Evolutionary conservation across 2,888 invertebrate genomes (phyloP), one percentile per base, ranked within the genome.

Genomic region (Pollenia amentaria): DNA sequence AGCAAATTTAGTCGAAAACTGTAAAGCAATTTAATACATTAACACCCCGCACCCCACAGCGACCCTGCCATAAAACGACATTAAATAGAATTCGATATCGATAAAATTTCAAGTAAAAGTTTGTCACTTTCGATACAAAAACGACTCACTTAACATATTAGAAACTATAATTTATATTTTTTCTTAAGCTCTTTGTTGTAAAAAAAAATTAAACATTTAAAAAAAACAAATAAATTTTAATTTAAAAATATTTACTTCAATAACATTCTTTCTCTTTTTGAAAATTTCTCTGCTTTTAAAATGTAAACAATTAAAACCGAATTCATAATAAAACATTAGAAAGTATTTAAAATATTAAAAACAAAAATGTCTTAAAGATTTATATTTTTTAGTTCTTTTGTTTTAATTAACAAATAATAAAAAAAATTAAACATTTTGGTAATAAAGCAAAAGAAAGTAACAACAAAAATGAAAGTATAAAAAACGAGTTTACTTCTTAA

Each of bases 381-480:
- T 38, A 57, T 38, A 8, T 57, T 57, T 57, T 8, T 38, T 21
- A 21, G 21, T 14, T 21, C 21, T 55, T 55, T 55, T 55, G 11
- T 55, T 55, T 29, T 6, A 29, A 29, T 55, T 18, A 51, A 51
- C 16, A 16, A 16, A 51, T 10, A 12, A 38, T 62, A 62, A 40
- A 38, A 14, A 38, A 62, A n/a, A 62, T 12, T 9, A 62, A 40
- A 60, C 29, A 38, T 42, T 62, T 62, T 42, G 16, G 4, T n/a
- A 11, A 46, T 38, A 29, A 73, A 73, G 18, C 2, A 55, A 42
- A 70, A 70, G 70, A 70, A 70, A 70, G 70, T 46, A 46, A 57
- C 57, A 57, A 38, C 46, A 57, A 57, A 73, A 21, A 60, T n/a
- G 3, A 57, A 29, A 8, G 11, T 60, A 51, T n/a, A 44, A 2